Evolutionary conservation across 1,140 invertebrate genomes (phyloP).

Genomic region (Rhysida immarginata): DNA sequence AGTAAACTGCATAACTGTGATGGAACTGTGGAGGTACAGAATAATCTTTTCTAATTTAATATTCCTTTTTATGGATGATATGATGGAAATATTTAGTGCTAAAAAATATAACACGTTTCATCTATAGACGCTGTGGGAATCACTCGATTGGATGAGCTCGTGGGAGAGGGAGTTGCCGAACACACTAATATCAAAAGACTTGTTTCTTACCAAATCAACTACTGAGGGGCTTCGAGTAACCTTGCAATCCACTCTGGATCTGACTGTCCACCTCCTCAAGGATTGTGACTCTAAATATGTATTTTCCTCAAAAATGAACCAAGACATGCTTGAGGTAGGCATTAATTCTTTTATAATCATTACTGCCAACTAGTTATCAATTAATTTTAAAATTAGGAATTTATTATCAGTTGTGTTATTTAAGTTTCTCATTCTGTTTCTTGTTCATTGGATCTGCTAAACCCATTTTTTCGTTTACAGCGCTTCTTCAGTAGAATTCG

Average conservation of each 20-base stretch:
- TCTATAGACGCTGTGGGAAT: not conserved
- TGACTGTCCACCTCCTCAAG: not conserved
- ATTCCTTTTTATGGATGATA: conserved; percentile 1
- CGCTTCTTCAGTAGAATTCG: conserved; percentile 11
- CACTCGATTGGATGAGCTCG: not conserved
- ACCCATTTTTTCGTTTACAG: conserved; percentile 5
- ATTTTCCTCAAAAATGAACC: conserved; percentile 9
- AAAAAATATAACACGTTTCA: too few species aligned
- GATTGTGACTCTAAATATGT: conserved; percentile 3
- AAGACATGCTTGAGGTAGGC: conserved; percentile 8
- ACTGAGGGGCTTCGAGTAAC: conserved; percentile 2
- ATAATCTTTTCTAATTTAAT: not conserved
- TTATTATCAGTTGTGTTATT: not conserved
- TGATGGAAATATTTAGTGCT: not conserved
- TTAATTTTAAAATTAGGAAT: not conserved
- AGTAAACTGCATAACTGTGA: not conserved
- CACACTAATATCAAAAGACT: not conserved
- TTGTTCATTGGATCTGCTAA: too few species aligned
- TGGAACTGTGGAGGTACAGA: not conserved
- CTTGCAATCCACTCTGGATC: conserved; percentile 1
- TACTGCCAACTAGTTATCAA: not conserved
- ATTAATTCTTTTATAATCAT: not conserved
- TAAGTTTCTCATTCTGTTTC: not conserved
- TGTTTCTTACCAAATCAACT: not conserved
- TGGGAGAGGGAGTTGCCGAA: not conserved